Base-by-base conservation (phyloP, 2,113 vertebrate genomes). In the Onychostoma macrolepis region DNA sequence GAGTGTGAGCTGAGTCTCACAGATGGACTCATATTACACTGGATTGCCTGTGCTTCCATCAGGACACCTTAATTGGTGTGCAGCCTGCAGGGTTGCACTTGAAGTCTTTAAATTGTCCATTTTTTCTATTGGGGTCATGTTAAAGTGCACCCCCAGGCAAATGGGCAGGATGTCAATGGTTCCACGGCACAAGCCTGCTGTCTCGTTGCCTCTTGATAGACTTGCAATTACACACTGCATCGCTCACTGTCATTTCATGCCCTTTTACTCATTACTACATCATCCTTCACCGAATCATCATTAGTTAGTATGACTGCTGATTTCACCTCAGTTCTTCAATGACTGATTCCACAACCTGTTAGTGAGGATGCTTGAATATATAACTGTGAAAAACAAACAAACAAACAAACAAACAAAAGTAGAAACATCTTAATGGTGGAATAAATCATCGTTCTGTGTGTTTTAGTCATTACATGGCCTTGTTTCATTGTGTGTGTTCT, bases 221-320 rank as follows among this genome's bases (percentile, higher is more conserved):
- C 89, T 90, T 71, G 84, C 92, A 93, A 94, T 94, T 93, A 93
- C 91, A 92, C 92, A 85, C 89, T 75, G 84, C 88, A 86, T 89
- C 91, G 85, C 84, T 89, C 89, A 85, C 87, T 87, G 85, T 84
- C 89, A 88, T 90, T 91, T 86, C 36, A 69, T 80, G 83, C 80
- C 83, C 85, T 88, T 84, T 80, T 86, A 77, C 85, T 76, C 86
- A 76, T 85, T 65, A 65, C 83, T 63, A 53, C 72, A 63, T 82
- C 71, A 79, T 87, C 78, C 76, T 65, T 82, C 85, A 84, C 58
- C 81, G 84, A 56, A 90, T 87, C 79, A 84, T 87, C 69, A 80
- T 87, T 88, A 90, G 80, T 86, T 85, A 88, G 85, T 80, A 79
- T 88, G 76, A 86, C 74, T 61, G 65, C 38, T 65, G 41, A 63